Base-by-base conservation (phyloP, 1,140 invertebrate genomes). In the Choristoneura fumiferana region DNA sequence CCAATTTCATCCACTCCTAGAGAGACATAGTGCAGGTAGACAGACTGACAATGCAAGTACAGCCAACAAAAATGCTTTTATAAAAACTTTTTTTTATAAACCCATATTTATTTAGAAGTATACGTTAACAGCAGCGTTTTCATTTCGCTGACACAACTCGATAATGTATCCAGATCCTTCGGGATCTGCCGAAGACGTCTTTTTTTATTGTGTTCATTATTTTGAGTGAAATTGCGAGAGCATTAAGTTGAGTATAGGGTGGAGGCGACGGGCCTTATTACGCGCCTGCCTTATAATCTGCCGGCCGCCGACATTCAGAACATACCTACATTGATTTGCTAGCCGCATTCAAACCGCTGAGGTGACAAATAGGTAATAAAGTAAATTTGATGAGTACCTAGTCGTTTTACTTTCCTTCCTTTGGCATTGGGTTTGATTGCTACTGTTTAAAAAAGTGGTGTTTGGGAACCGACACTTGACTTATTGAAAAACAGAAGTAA, bases 211-310 rank as follows among this genome's bases (percentile, higher is more conserved):
- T 80, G 71, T 84, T 82, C 81, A 79, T 87, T 84, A 84, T 83
- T 81, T 80, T 76, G 76, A 86, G 78, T 79, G 75, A 88, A 89
- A 87, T 87, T 87, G 86, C 83, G 82, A 87, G 86, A 84, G 81
- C 80, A 87, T 87, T 86, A 86, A 78, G 62, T 76, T 87, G 82
- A 87, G 74, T 89, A 84, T 86, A 84, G 86, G 85, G 79, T 88
- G 78, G 81, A 70, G 72, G 72, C 73, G 68, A 65, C 69, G 70
- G 74, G 62, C 63, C 71, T 13, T 75, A 81, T 82, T 85, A 85
- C 77, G 43, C 68, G 58, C 39, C 69, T 63, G 77, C 79, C 75
- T 81, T 85, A 68, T 85, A 80, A 86, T 86, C 81, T 76, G 62
- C 39, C 55, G 43, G 52, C 58, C 59, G 60, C 65, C 65, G 70